Evolutionary conservation across 1,140 invertebrate genomes (phyloP), one percentile per base, ranked within the genome.

Genomic region (Bombus consobrinus): DNA sequence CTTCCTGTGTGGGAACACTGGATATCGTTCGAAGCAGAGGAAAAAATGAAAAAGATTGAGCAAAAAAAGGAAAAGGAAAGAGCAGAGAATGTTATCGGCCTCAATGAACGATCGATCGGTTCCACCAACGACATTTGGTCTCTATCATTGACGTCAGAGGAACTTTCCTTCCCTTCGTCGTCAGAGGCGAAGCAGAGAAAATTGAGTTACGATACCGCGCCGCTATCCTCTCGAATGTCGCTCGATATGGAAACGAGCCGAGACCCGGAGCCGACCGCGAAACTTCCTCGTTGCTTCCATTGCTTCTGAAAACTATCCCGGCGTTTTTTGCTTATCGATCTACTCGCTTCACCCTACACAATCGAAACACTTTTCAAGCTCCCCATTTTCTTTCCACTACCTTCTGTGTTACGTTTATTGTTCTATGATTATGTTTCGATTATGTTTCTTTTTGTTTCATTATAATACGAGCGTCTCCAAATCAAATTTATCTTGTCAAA

Each of bases 151-250:
- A 75, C 84, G 64, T 72, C 72, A 76, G 41, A 37, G 13, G 12
- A 85, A 85, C 71, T 87, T 85, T 90, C 68, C 59, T 77, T 77
- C 62, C 69, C 71, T 59, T 37, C 81, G 64, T 71, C 47, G 66
- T 81, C 73, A 22, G 34, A 75, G 13, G 39, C 76, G 82, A 71
- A 59, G 71, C 62, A 53, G 71, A 5, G 86, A 85, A 90, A 89
- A 90, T 90, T 89, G 89, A 89, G 82, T 90, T 90, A 90, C 88
- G 86, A 85, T 85, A 83, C 79, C 89, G 82, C 89, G 82, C 66
- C 57, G 82, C 82, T 89, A 85, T 71, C 86, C 89, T 69, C 64
- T 87, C 89, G 82, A 88, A 90, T 85, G 79, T 83, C 79, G 82
- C 78, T 83, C 88, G 82, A 89, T 90, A 90, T 90, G 89, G 82